phyloP scores from a whole-genome alignment of 2,888 invertebrate species.

The Hyposoter dolosus region DNA sequence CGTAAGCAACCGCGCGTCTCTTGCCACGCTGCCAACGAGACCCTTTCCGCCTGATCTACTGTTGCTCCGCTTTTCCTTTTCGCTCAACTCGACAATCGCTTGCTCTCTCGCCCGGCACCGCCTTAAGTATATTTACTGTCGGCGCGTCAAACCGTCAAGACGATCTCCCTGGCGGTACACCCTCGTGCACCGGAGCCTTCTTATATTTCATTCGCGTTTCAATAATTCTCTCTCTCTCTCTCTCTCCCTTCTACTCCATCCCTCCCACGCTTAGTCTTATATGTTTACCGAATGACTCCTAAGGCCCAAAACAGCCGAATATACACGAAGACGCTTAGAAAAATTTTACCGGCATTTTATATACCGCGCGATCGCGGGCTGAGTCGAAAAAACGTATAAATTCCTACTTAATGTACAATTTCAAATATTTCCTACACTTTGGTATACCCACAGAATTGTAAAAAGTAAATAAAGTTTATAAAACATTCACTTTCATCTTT shows the following conservation, averaged over 20 bases:
- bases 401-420: no score
- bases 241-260: slow-evolving; percentile 49
- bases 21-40: slow-evolving; percentile 54
- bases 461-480: not conserved
- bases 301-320: not conserved
- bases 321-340: not conserved
- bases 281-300: not conserved
- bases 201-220: slow-evolving; percentile 65
- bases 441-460: not conserved
- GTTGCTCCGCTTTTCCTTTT: slow-evolving; percentile 42
- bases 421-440: no score
- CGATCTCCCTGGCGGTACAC: slow-evolving; percentile 65
- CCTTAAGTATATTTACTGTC: slow-evolving; percentile 81
- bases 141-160: slow-evolving; percentile 70
- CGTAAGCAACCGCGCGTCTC: slow-evolving; percentile 56
- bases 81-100: slow-evolving; percentile 51
- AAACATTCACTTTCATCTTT: no score
- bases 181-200: slow-evolving; percentile 63
- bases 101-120: slow-evolving; percentile 73
- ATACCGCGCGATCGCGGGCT: no score
- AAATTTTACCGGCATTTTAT: not conserved
- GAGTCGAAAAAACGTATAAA: not conserved
- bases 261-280: slow-evolving; percentile 37
- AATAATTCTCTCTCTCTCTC: slow-evolving; percentile 63
- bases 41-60: slow-evolving; percentile 40